A percentile compares a stretch with the other conserved stretches of the same genome.
phyloP scores from a whole-genome alignment of 2,888 invertebrate species.

The Halictus quadricinctus region DNA sequence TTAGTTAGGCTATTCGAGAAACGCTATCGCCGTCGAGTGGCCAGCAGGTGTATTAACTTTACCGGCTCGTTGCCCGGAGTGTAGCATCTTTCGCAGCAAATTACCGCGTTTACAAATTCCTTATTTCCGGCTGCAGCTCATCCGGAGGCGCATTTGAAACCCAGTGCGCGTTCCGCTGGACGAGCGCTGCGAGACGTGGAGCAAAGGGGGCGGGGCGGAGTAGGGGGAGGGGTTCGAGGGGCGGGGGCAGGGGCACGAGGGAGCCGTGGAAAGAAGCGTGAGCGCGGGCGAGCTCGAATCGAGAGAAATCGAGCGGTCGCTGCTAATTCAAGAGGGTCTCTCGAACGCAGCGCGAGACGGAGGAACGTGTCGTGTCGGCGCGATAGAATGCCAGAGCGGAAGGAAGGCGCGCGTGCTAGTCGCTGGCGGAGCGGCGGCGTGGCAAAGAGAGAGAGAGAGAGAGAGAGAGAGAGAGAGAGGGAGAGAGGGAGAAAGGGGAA shows the following conservation, averaged over 20 bases:
- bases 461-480: neutral
- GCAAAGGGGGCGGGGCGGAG: neutral
- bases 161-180: neutral
- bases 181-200: neutral
- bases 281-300: neutral
- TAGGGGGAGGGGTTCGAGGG: neutral
- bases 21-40: too few species aligned
- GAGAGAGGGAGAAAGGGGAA: too few species aligned
- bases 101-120: neutral
- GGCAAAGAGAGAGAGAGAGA: neutral
- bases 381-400: constrained; percentile 4
- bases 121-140: neutral
- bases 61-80: too few species aligned
- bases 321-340: constrained; percentile 9
- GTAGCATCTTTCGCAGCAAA: too few species aligned
- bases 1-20: too few species aligned
- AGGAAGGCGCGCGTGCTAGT: constrained; percentile 27
- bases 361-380: constrained; percentile 3
- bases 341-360: neutral
- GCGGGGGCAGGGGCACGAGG: neutral
- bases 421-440: constrained; percentile 28
- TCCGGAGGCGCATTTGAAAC: neutral
- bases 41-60: too few species aligned
- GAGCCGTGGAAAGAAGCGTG: neutral
- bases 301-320: constrained; percentile 4